These are phyloP conservation scores for Plagiodera versicolora DNA, from an alignment of 2,888 invertebrate species.

Conservation along the genomic window DNA sequence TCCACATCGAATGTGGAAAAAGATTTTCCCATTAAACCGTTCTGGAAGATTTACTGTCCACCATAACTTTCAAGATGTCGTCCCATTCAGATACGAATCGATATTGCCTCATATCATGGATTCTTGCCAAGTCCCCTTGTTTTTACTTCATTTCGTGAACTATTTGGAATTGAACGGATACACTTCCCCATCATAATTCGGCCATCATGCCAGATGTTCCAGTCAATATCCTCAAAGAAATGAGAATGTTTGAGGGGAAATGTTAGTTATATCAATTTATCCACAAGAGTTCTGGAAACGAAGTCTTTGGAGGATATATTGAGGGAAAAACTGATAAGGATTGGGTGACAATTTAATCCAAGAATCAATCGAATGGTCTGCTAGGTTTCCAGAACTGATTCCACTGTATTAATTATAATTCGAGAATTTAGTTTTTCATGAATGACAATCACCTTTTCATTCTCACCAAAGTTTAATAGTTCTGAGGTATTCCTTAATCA, in stretches of 20 bases:
- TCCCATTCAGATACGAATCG: slow-evolving; percentile 8
- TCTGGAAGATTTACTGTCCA: neutral
- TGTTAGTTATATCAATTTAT: neutral
- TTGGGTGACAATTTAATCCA: no score
- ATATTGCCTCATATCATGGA: slow-evolving; percentile 14
- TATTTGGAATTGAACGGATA: slow-evolving; percentile 7
- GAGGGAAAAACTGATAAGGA: no score
- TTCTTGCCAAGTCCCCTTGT: slow-evolving; percentile 14
- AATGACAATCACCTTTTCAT: no score
- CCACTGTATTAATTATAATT: no score
- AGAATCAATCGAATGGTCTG: no score
- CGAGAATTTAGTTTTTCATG: no score
- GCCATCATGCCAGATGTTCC: neutral
- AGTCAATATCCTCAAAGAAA: neutral
- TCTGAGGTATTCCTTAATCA: no score
- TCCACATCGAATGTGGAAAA: neutral
- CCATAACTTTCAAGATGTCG: slow-evolving; percentile 1
- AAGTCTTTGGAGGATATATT: no score
- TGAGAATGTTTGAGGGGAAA: neutral
- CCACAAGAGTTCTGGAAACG: no score
- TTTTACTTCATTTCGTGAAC: slow-evolving; percentile 7
- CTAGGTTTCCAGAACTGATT: no score
- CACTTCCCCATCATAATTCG: slow-evolving; percentile 2
- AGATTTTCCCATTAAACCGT: neutral
- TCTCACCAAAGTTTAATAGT: no score